Conservation (phyloP, 2,888 invertebrate species). For the Eulithis testata region DNA sequence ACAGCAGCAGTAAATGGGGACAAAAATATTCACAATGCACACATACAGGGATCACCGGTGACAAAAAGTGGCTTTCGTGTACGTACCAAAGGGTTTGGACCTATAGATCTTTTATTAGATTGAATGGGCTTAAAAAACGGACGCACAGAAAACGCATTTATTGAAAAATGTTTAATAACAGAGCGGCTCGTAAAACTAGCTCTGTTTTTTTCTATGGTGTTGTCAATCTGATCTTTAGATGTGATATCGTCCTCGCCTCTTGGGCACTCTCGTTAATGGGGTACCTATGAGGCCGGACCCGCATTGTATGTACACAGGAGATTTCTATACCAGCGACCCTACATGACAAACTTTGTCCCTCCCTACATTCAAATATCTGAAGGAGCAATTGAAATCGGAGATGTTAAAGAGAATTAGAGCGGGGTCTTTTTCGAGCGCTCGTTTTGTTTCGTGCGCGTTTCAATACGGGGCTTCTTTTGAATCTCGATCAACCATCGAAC, state of each 20-base stretch:
- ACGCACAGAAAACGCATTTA: slow-evolving; percentile 68
- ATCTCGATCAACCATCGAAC: slow-evolving; percentile 81
- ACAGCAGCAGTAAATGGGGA: slow-evolving; percentile 75
- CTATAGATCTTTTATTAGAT: slow-evolving; percentile 64
- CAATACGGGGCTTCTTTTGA: slow-evolving; percentile 83
- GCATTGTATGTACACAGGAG: slow-evolving; percentile 76
- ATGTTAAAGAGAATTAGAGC: slow-evolving; percentile 84
- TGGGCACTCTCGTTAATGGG: slow-evolving; percentile 81
- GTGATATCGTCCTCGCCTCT: slow-evolving; percentile 75
- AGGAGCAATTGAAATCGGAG: slow-evolving; percentile 85
- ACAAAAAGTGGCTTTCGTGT: slow-evolving; percentile 70
- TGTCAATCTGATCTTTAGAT: slow-evolving; percentile 79
- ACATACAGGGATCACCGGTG: slow-evolving; percentile 62
- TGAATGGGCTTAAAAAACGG: slow-evolving; percentile 75
- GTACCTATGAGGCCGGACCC: slow-evolving; percentile 79
- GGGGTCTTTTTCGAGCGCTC: slow-evolving; percentile 79
- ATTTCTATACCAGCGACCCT: slow-evolving; percentile 78
- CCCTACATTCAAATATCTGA: slow-evolving; percentile 84
- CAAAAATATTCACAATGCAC: slow-evolving; percentile 71
- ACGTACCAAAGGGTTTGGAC: slow-evolving; percentile 75
- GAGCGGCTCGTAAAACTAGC: slow-evolving; percentile 78
- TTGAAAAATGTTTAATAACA: slow-evolving; percentile 81
- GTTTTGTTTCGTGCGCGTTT: slow-evolving; percentile 79
- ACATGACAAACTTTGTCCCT: slow-evolving; percentile 84
- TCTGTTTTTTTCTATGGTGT: slow-evolving; percentile 72